phyloP scores from a whole-genome alignment of 2,888 invertebrate species.

The Lasioglossum lativentre region DNA sequence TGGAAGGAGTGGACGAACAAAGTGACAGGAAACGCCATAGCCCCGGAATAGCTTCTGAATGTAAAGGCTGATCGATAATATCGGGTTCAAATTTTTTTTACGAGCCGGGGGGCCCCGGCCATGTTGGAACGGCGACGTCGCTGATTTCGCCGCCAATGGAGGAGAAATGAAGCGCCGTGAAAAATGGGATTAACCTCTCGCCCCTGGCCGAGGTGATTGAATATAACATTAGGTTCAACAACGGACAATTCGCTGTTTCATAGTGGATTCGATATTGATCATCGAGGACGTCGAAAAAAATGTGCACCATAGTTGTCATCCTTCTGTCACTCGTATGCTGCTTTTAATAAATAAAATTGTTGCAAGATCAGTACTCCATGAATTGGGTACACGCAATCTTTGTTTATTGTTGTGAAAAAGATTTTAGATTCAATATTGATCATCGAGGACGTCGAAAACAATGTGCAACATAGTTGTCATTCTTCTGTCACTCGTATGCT shows the following conservation, averaged over 20 bases:
- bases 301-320: background rate
- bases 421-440: no score
- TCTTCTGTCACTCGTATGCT: no score
- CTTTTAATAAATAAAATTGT: background rate
- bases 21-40: slow-evolving; percentile 59
- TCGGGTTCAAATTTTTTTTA: slow-evolving; percentile 43
- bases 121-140: slow-evolving; percentile 11
- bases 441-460: no score
- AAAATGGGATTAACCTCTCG: slow-evolving; percentile 7
- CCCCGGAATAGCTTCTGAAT: slow-evolving; percentile 30
- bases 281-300: background rate
- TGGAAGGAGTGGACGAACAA: slow-evolving; percentile 60
- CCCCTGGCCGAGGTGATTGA: background rate
- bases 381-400: no score
- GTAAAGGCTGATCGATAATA: slow-evolving; percentile 51
- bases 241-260: background rate
- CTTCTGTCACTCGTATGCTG: background rate
- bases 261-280: background rate
- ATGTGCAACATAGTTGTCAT: no score
- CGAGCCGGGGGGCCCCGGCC: background rate
- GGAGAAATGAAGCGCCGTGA: slow-evolving; percentile 15
- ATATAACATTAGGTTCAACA: background rate
- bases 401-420: no score
- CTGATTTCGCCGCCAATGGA: slow-evolving; percentile 11
- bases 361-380: no score